phyloP scores from a whole-genome alignment of 1,140 invertebrate genomes.

The Drosophila sucinea region DNA sequence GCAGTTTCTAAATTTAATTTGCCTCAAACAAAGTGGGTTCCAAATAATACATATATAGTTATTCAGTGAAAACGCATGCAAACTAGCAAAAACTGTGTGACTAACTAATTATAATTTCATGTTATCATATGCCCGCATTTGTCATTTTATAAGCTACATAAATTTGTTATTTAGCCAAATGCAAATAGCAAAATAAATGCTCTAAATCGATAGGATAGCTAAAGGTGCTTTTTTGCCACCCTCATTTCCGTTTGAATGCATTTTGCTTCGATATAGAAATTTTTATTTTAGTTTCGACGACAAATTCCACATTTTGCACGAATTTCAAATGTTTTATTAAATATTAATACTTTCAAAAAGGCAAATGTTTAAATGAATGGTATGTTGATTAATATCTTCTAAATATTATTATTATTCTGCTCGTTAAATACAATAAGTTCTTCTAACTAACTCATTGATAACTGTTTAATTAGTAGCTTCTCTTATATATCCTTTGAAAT shows the following conservation, averaged over 20 bases:
- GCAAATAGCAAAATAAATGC: slow-evolving; percentile 45
- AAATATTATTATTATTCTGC: no score
- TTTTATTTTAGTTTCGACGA: background rate
- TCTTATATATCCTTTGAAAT: no score
- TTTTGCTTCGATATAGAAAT: background rate
- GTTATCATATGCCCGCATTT: slow-evolving; percentile 50
- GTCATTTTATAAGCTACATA: slow-evolving; percentile 47
- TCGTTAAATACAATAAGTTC: no score
- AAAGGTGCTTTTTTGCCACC: background rate
- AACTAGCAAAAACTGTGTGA: slow-evolving; percentile 6
- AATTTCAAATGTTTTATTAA: no score
- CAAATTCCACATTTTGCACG: no score
- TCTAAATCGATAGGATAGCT: slow-evolving; percentile 37
- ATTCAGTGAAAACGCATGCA: slow-evolving; percentile 7
- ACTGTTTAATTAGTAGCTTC: no score
- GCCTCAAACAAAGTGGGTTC: slow-evolving; percentile 73
- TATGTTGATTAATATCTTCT: no score
- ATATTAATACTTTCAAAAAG: no score
- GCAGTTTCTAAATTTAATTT: slow-evolving; percentile 69
- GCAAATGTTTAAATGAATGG: no score
- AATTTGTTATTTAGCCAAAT: slow-evolving; percentile 31
- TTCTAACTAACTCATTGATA: no score
- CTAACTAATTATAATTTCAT: slow-evolving; percentile 37
- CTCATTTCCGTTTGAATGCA: background rate
- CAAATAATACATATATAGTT: slow-evolving; percentile 7